Percentiles rank a stretch among this genome's conserved stretches.
These are phyloP conservation scores for Nasonovia ribisnigri DNA, from an alignment of 2,888 invertebrate species.

Conservation along the genomic window DNA sequence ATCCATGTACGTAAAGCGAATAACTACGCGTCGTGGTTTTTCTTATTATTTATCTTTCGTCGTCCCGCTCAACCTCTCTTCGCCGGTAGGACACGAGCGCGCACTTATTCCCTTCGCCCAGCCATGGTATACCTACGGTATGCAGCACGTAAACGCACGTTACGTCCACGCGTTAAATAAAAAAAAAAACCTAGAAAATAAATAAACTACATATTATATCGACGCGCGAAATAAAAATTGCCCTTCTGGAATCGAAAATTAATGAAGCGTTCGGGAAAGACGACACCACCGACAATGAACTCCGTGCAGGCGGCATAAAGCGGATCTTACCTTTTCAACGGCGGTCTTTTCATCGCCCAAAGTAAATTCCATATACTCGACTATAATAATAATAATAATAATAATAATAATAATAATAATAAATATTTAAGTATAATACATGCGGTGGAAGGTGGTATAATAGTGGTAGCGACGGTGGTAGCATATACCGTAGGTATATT, in stretches of 20 bases:
- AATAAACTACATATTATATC: background rate
- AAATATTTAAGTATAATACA: background rate
- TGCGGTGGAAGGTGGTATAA: background rate
- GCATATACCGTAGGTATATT: background rate
- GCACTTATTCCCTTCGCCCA: background rate
- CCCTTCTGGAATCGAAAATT: slow-evolving; percentile 43
- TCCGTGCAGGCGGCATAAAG: background rate
- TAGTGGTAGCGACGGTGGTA: background rate
- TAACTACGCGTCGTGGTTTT: background rate
- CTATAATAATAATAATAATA: background rate
- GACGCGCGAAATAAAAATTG: slow-evolving; percentile 37
- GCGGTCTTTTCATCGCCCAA: slow-evolving; percentile 31
- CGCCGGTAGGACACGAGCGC: background rate
- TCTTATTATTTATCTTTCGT: background rate
- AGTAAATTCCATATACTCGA: slow-evolving; percentile 44
- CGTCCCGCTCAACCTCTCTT: background rate
- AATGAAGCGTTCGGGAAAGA: slow-evolving; percentile 58
- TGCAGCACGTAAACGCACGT: background rate
- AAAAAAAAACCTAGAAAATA: background rate
- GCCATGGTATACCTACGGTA: background rate
- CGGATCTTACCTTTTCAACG: slow-evolving; percentile 47
- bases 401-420: background rate
- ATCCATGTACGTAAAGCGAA: background rate
- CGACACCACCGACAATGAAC: slow-evolving; percentile 47
- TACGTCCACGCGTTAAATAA: background rate